phyloP scores from a whole-genome alignment of 2,888 invertebrate species.

The Helicoverpa assulta region DNA sequence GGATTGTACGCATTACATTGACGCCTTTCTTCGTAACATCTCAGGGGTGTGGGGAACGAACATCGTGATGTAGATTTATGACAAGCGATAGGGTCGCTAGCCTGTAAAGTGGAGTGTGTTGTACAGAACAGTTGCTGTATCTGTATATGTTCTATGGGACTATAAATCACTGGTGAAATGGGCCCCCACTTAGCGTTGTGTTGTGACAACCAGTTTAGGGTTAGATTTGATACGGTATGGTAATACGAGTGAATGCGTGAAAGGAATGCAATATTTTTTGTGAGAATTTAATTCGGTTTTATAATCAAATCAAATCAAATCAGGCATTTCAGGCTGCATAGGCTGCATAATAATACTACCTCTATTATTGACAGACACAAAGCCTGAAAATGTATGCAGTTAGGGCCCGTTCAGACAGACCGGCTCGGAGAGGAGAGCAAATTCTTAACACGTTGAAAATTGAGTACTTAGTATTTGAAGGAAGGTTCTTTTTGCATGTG shows the following conservation, averaged over 20 bases:
- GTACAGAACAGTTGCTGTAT: constrained; percentile 49
- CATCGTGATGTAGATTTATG: constrained; percentile 70
- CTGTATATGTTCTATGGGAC: constrained; percentile 47
- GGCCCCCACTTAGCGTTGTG: constrained; percentile 48
- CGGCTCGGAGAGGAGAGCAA: no score
- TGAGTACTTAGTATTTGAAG: no score
- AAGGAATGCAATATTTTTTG: background rate
- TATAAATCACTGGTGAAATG: constrained; percentile 56
- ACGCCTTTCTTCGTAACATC: constrained; percentile 52
- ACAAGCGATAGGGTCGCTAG: constrained; percentile 62
- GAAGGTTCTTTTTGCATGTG: no score
- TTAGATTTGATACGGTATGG: constrained; percentile 11
- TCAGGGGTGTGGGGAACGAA: constrained; percentile 50
- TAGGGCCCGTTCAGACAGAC: no score
- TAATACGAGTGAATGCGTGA: constrained; percentile 11
- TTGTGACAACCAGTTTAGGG: constrained; percentile 25
- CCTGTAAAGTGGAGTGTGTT: constrained; percentile 51
- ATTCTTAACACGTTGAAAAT: no score
- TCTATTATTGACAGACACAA: background rate
- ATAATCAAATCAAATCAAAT: no score
- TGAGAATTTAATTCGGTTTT: no score
- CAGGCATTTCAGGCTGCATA: no score
- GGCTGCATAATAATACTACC: background rate
- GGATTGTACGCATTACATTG: constrained; percentile 72
- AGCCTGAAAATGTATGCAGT: background rate